Evolutionary conservation across 2,888 invertebrate genomes (phyloP).

Genomic region (Hydrotaea cyrtoneurina): DNA sequence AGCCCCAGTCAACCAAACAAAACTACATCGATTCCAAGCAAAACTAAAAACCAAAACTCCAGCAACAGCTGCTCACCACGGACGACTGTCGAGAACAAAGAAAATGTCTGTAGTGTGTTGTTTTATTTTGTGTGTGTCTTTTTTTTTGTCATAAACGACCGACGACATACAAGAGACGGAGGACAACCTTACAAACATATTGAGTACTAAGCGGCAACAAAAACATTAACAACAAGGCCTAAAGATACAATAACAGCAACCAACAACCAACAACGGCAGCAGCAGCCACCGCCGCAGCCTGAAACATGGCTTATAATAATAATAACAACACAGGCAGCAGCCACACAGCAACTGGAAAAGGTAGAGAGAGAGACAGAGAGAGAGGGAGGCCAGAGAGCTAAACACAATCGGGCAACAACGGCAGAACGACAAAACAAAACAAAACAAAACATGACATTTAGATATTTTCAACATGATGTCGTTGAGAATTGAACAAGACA

Average conservation of each 20-base stretch:
- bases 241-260: slow-evolving; percentile 36
- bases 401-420: slow-evolving; percentile 38
- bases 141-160: slow-evolving; percentile 32
- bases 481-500: slow-evolving; percentile 66
- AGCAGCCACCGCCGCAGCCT: not conserved
- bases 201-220: slow-evolving; percentile 41
- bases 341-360: slow-evolving; percentile 28
- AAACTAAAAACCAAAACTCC: slow-evolving; percentile 38
- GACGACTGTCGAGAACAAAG: not conserved
- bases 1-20: not conserved
- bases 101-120: not conserved
- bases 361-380: not conserved
- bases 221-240: slow-evolving; percentile 46
- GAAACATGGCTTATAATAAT: slow-evolving; percentile 49
- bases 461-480: slow-evolving; percentile 56
- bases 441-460: slow-evolving; percentile 61
- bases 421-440: slow-evolving; percentile 44
- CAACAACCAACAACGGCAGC: not conserved
- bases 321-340: slow-evolving; percentile 29
- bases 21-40: slow-evolving; percentile 2
- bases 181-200: slow-evolving; percentile 61
- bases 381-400: not conserved
- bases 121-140: not conserved
- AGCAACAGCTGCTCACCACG: slow-evolving; percentile 13
- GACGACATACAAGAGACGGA: slow-evolving; percentile 16